Conservation (phyloP, 1,140 invertebrate genomes). For the Zaprionus davidi region DNA sequence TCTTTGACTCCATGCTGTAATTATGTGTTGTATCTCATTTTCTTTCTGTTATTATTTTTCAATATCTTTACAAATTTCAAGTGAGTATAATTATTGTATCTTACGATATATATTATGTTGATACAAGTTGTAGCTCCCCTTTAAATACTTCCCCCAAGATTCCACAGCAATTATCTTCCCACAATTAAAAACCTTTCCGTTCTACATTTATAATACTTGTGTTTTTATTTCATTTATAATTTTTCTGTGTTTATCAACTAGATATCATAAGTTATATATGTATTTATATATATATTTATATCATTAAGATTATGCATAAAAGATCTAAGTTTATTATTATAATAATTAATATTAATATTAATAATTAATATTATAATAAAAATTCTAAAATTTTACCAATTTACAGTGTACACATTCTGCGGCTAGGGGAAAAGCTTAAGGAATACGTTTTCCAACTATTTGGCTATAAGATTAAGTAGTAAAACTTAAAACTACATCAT, state of each 20-base stretch:
- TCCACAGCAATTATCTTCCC: too few species aligned
- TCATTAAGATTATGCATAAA: conserved; percentile 15
- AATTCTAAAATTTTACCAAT: conserved; percentile 36
- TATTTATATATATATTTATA: conserved; percentile 14
- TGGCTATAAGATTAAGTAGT: conserved; percentile 18
- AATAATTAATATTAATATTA: too few species aligned
- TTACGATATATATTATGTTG: too few species aligned
- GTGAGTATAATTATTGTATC: too few species aligned
- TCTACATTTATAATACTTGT: conserved; percentile 44
- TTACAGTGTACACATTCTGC: conserved; percentile 25
- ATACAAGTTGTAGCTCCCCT: too few species aligned
- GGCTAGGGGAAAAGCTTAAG: conserved; percentile 33
- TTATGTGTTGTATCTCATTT: too few species aligned
- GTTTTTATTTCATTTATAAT: conserved; percentile 15
- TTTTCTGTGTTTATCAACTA: conserved; percentile 8
- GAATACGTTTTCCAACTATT: conserved; percentile 30
- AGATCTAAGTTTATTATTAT: conserved; percentile 5
- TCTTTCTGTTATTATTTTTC: too few species aligned
- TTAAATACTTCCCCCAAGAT: too few species aligned
- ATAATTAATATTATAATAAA: conserved; percentile 22
- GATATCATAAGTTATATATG: conserved; percentile 26
- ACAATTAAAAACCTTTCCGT: background rate
- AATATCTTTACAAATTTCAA: too few species aligned
- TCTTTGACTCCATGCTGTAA: too few species aligned
- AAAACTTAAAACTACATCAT: conserved; percentile 35